Evolutionary conservation across 2,888 invertebrate genomes (phyloP).

Genomic region (Perizoma affinitatum): DNA sequence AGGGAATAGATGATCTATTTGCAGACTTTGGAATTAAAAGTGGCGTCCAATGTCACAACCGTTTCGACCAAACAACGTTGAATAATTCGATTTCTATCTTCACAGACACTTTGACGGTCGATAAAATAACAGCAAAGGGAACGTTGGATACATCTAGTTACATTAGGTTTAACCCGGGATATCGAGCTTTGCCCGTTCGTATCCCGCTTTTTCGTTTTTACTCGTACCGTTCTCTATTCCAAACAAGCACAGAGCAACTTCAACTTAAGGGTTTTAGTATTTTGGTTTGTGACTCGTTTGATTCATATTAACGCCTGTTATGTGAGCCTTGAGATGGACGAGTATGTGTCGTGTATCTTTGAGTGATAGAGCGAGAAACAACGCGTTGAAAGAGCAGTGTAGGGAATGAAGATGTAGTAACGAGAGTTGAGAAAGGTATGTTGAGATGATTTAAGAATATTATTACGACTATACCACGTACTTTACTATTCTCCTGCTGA

Average conservation of each 20-base stretch:
- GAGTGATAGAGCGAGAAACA: no score
- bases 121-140: conserved; percentile 56
- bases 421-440: no score
- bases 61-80: conserved; percentile 20
- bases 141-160: conserved; percentile 50
- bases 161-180: conserved; percentile 45
- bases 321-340: no score
- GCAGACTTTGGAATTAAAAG: conserved; percentile 32
- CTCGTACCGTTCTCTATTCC: conserved; percentile 39
- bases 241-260: conserved; percentile 34
- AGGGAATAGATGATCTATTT: conserved; percentile 3
- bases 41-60: conserved; percentile 27
- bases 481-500: no score
- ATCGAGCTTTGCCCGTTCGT: conserved; percentile 41
- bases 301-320: not conserved
- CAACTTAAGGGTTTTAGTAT: conserved; percentile 18
- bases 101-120: conserved; percentile 54
- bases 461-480: no score
- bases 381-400: no score
- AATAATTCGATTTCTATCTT: conserved; percentile 55
- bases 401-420: no score
- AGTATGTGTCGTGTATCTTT: no score
- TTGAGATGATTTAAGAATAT: no score
- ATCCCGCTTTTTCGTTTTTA: conserved; percentile 41
- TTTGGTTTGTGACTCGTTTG: conserved; percentile 2